Base-by-base conservation (phyloP, 2,888 invertebrate species). In the Iselma pallidipennis region DNA sequence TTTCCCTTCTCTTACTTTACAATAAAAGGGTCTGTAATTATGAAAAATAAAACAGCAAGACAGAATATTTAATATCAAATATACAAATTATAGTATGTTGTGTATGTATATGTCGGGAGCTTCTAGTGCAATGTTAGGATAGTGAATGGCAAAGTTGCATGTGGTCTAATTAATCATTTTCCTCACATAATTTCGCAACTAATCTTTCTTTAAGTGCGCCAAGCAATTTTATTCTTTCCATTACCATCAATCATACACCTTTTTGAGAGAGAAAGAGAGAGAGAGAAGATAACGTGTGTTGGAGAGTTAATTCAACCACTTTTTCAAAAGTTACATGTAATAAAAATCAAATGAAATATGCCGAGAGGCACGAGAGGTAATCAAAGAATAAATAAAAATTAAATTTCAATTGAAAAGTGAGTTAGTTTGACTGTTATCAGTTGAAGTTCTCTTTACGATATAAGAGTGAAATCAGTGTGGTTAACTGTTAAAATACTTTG, bases 151-250 rank as follows among this genome's bases (percentile, higher is more conserved):
- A 28, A 51, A 31, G n/a, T 29, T 51, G 29, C 51, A 26, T 26
- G 21, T n/a, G 16, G 19, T 29, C 4, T 25, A 51, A 51, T 51
- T 31, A 51, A 29, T 29, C 51, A 29, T 50, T n/a, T 14, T 26
- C 19, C 50, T 29, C 50, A 50, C 50, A 29, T 51, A 51, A 51
- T 51, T 51, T 26, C 5, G 29, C 51, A 51, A 51, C 28, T 51
- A 51, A 51, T 51, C 51, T 51, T 51, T 19, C 28, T 28, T 6
- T 28, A 51, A 51, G 51, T 51, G 31, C 29, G 51, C 31, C 28
- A 28, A 29, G 19, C 42, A 42, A 51, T 29, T 51, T 51, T 51
- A 51, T 16, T 26, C 51, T 14, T 12, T 5, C 51, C 26, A 42
- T 31, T 31, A 31, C 28, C 51, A 51, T 51, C 19, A 51, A 51